Percentiles rank a stretch among this genome's conserved stretches.
phyloP scores from a whole-genome alignment of 2,888 invertebrate species.

The Epicampocera succincta region DNA sequence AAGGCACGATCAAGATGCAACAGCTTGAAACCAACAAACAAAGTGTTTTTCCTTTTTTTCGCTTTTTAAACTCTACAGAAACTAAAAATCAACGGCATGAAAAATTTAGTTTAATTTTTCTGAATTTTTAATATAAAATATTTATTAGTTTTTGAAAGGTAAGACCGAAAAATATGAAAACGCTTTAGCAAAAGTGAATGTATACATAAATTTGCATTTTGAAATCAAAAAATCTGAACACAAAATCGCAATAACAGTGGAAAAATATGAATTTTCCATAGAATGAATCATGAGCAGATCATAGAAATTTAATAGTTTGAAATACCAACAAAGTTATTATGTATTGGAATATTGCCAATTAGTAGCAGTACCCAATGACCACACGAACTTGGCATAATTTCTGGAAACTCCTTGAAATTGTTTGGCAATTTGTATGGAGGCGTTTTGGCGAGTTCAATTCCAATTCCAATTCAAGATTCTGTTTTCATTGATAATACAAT shows the following conservation, averaged over 20 bases:
- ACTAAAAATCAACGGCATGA: slow-evolving; percentile 29
- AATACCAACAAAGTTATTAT: not conserved
- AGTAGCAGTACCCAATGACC: not conserved
- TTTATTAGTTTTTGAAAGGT: slow-evolving; percentile 60
- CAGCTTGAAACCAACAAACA: slow-evolving; percentile 39
- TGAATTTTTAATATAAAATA: slow-evolving; percentile 55
- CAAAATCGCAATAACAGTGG: not conserved
- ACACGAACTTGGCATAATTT: not conserved
- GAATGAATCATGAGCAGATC: slow-evolving; percentile 36
- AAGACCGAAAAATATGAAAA: slow-evolving; percentile 34
- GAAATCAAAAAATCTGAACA: slow-evolving; percentile 40
- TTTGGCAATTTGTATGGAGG: no score
- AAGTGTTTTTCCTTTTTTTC: not conserved
- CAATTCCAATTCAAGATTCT: no score
- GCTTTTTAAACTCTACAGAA: slow-evolving; percentile 5
- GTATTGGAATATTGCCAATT: slow-evolving; percentile 12
- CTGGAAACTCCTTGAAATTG: no score
- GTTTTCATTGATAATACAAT: no score
- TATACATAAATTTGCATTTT: slow-evolving; percentile 60
- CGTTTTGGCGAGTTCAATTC: no score
- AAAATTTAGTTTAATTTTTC: slow-evolving; percentile 44
- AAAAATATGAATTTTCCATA: not conserved
- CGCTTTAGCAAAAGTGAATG: slow-evolving; percentile 54
- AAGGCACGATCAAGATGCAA: slow-evolving; percentile 61
- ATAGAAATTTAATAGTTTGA: slow-evolving; percentile 7